phyloP scores from a whole-genome alignment of 2,888 invertebrate genomes.

The Lasioglossum morio region DNA sequence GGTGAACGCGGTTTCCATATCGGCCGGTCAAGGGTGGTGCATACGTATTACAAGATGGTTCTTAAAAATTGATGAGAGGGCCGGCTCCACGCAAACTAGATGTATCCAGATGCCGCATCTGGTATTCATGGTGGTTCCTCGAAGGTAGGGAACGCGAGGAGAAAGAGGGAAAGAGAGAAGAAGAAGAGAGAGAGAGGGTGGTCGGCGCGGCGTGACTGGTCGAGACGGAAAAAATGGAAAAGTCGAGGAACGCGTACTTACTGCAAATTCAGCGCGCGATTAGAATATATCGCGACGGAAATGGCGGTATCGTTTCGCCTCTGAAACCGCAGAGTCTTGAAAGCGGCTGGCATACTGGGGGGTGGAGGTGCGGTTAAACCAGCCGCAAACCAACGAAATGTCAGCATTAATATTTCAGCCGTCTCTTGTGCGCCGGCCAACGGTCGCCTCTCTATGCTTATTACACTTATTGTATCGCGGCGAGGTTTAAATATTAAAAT shows the following conservation, averaged over 20 bases:
- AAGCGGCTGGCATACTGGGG: not conserved
- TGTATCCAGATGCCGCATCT: conserved; percentile 82
- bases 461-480: conserved; percentile 75
- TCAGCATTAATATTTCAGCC: conserved; percentile 77
- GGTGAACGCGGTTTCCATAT: conserved; percentile 82
- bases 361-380: conserved; percentile 64
- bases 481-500: conserved; percentile 75
- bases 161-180: not conserved
- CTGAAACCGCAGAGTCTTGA: conserved; percentile 60
- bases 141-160: conserved; percentile 52
- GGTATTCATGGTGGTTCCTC: conserved; percentile 83
- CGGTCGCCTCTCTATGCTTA: conserved; percentile 72
- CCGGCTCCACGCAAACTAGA: conserved; percentile 82
- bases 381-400: conserved; percentile 73
- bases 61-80: conserved; percentile 83
- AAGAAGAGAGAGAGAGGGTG: not conserved
- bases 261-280: conserved; percentile 56
- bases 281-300: conserved; percentile 66
- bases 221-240: not conserved
- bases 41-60: conserved; percentile 75
- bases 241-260: conserved; percentile 26
- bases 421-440: conserved; percentile 65
- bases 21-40: conserved; percentile 70
- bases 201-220: conserved; percentile 14
- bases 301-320: conserved; percentile 56